phyloP scores from a whole-genome alignment of 2,888 invertebrate species.

The Lagria hirta region DNA sequence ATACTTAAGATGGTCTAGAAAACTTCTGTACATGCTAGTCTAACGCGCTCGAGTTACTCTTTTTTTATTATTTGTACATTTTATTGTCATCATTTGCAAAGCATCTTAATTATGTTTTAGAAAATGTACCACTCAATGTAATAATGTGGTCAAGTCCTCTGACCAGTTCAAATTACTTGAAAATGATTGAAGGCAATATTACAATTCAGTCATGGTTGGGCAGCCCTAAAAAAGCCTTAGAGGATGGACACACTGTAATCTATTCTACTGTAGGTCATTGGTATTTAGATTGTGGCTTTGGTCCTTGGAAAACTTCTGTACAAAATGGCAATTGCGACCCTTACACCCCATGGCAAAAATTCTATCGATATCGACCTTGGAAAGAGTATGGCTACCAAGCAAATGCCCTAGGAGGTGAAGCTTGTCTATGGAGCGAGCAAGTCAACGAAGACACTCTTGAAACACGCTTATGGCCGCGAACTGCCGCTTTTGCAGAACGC shows the following conservation, averaged over 20 bases:
- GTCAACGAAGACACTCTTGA: constrained; percentile 70
- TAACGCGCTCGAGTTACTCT: too few relatives aligned
- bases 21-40: too few relatives aligned
- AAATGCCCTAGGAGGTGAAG: constrained; percentile 70
- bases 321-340: constrained; percentile 76
- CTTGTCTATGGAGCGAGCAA: constrained; percentile 82
- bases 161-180: constrained; percentile 57
- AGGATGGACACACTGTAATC: constrained; percentile 72
- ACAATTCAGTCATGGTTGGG: constrained; percentile 80
- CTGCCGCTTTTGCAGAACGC: constrained; percentile 77
- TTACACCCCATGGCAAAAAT: constrained; percentile 80
- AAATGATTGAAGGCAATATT: constrained; percentile 49
- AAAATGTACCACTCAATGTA: too few relatives aligned
- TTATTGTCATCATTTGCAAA: too few relatives aligned
- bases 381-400: constrained; percentile 51
- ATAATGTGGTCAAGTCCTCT: constrained; percentile 75
- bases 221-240: constrained; percentile 67
- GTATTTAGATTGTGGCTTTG: constrained; percentile 86
- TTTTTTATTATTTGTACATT: too few relatives aligned
- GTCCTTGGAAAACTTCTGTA: constrained; percentile 73
- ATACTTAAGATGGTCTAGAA: too few relatives aligned
- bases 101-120: too few relatives aligned
- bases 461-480: constrained; percentile 78
- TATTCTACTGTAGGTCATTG: constrained; percentile 81
- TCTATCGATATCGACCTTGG: constrained; percentile 80